Base-by-base conservation (phyloP, 2,888 invertebrate species). In the Lasioglossum oenotherae region DNA sequence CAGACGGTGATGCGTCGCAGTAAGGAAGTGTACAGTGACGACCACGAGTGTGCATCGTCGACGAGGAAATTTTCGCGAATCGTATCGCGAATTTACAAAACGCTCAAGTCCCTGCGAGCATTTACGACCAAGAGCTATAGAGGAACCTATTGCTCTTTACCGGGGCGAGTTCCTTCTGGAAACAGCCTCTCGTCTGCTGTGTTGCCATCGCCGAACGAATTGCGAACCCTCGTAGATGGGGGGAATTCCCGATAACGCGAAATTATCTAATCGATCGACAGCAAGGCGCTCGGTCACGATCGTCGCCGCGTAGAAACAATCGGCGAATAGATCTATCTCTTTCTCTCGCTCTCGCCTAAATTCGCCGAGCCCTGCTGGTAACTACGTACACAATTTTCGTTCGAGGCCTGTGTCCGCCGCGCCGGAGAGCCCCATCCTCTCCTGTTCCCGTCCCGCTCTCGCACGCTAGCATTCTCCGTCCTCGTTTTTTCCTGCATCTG, bases 401-500 rank as follows among this genome's bases (percentile, higher is more conserved):
- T 23, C 57, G 77, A 74, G 74, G 81, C 80, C 71, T 77, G 74
- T 69, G 74, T 78, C 44, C 67, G 46, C 69, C 46, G 67, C 67
- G 46, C 69, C 46, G 67, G 46, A 57, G 57, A 57, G n/a, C n/a
- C n/a, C 12, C n/a, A 49, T 35, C 69, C 69, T 38, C 35, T 38
- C 38, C 19, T 19, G 35, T 69, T 23, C 69, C 4, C 44, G 49
- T 49, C 72, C 31, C 41, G 73, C 46, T 64, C 76, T 8, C 46
- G 46, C 69, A 49, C 27, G 69, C 57, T n/a, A 57, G 57, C 53
- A 23, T 67, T 82, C 84, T 69, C 77, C 49, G 60, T 85, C 80
- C 85, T 87, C 71, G 81, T 87, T 87, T 84, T 80, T 86, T 80
- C 80, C 82, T 87, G 88, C 90, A 90, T 89, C 90, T 90, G 90